Evolutionary conservation across 2,113 vertebrate species (phyloP), one percentile per base, ranked within the genome.

Genomic region (Nycticryphes semicollaris): DNA sequence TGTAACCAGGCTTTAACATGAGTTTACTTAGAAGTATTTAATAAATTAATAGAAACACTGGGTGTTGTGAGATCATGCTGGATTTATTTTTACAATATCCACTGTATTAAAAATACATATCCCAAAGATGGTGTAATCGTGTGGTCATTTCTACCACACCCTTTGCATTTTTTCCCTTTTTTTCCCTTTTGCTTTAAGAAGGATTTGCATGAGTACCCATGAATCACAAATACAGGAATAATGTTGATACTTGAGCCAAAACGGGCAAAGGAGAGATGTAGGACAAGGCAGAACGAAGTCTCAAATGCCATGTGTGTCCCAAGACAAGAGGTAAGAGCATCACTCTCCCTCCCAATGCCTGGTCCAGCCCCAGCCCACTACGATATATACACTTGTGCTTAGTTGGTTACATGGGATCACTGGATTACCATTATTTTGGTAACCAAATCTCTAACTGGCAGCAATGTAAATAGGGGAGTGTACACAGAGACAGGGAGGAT

Each of bases 81-180:
- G 31, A 41, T 80, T 82, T 57, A 35, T 70, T 93, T 86, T 77
- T 54, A 63, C 35, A 74, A 54, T 16, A 81, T 17, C 51, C 73
- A 59, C 9, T 66, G 35, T 73, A 88, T 54, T 80, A 50, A 84
- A 83, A 89, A 78, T 9, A 43, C 33, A 59, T 74, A 63, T 59
- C 81, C 48, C 64, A 53, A 68, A 56, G 72, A 28, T 70, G 76
- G 20, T 81, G 80, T 89, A 53, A 94, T 62, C 48, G n/a, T 83
- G 76, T 31, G 70, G 41, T 84, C 84, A 95, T 60, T 79, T 77
- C 76, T 68, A 50, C 41, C 72, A 84, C 24, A 74, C 31, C 68
- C 88, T 19, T 37, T 7, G 16, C 48, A 50, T 35, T 35, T 28
- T 5, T 13, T 14, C 15, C 43, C 43, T 19, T 21, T 43, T 15